These are phyloP conservation scores for Myripristis murdjan DNA, from an alignment of 2,797 vertebrate genomes.

Conservation along the genomic window DNA sequence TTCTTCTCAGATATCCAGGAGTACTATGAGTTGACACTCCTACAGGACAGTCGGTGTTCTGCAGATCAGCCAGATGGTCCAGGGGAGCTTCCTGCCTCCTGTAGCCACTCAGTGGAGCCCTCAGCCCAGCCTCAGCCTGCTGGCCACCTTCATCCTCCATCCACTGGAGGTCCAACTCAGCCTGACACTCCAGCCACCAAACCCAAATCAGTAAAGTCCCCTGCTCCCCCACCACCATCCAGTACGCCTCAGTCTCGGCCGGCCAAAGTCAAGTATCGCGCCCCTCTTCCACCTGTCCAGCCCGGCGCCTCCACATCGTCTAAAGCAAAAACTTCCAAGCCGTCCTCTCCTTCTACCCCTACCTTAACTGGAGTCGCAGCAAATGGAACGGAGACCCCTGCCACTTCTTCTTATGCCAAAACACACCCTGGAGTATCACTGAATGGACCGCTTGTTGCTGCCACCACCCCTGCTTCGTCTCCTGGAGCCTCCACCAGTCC, in stretches of 20 bases:
- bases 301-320: slow-evolving; percentile 1
- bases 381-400: slow-evolving; percentile 27
- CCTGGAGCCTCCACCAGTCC: slow-evolving; percentile 36
- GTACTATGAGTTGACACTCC: slow-evolving; percentile 78
- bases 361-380: background rate
- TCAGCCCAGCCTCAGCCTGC: slow-evolving; percentile 19
- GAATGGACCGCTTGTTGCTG: slow-evolving; percentile 51
- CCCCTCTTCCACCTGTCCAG: slow-evolving; percentile 69
- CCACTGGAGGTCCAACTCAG: slow-evolving; percentile 23
- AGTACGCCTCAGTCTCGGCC: slow-evolving; percentile 15
- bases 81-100: slow-evolving; percentile 7
- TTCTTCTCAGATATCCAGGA: slow-evolving; percentile 83
- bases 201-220: slow-evolving; percentile 65
- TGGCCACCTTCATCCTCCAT: background rate
- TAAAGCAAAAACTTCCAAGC: slow-evolving; percentile 12
- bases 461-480: slow-evolving; percentile 18
- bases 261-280: slow-evolving; percentile 69
- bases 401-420: slow-evolving; percentile 13
- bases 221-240: slow-evolving; percentile 54
- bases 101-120: slow-evolving; percentile 19
- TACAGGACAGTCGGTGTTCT: slow-evolving; percentile 51
- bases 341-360: slow-evolving; percentile 38
- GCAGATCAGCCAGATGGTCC: slow-evolving; percentile 4
- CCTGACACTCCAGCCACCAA: slow-evolving; percentile 44
- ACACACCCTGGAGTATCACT: slow-evolving; percentile 16